Evolutionary conservation across 2,113 vertebrate genomes (phyloP).

Genomic region (Lophura nycthemera): DNA sequence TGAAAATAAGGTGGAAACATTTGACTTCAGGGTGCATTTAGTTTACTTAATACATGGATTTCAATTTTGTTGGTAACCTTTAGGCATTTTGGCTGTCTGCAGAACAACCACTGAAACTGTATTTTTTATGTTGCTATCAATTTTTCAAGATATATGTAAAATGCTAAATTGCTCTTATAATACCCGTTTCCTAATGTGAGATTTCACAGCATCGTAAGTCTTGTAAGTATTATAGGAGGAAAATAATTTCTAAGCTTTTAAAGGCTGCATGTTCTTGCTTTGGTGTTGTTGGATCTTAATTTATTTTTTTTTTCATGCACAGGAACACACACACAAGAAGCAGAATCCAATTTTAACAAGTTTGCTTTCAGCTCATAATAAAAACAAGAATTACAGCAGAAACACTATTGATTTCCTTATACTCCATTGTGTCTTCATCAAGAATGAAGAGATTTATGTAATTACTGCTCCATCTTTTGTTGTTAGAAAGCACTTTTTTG

Average conservation of each 20-base stretch:
- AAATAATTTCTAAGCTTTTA: slow-evolving; percentile 69
- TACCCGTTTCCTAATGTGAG: slow-evolving; percentile 63
- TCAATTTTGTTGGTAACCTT: slow-evolving; percentile 74
- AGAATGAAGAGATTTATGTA: slow-evolving; percentile 86
- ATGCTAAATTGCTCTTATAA: slow-evolving; percentile 26
- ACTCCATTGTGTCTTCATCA: slow-evolving; percentile 83
- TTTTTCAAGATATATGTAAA: slow-evolving; percentile 51
- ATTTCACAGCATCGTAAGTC: slow-evolving; percentile 60
- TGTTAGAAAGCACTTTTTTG: slow-evolving; percentile 80
- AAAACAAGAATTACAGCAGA: slow-evolving; percentile 79
- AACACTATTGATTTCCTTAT: slow-evolving; percentile 80
- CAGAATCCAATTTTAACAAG: slow-evolving; percentile 84
- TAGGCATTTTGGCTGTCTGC: slow-evolving; percentile 53
- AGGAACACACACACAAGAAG: slow-evolving; percentile 29
- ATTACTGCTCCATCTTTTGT: slow-evolving; percentile 85
- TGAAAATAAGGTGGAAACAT: slow-evolving; percentile 79
- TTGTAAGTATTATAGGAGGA: slow-evolving; percentile 48
- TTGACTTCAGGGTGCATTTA: slow-evolving; percentile 80
- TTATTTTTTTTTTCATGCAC: slow-evolving; percentile 36
- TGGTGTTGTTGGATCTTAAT: slow-evolving; percentile 66
- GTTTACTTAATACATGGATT: slow-evolving; percentile 79
- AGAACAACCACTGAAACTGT: slow-evolving; percentile 21
- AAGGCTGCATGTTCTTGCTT: slow-evolving; percentile 66
- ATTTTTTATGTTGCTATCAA: slow-evolving; percentile 31
- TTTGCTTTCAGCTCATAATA: slow-evolving; percentile 82